phyloP scores from a whole-genome alignment of 2,888 invertebrate species.

The Drosophila colorata region DNA sequence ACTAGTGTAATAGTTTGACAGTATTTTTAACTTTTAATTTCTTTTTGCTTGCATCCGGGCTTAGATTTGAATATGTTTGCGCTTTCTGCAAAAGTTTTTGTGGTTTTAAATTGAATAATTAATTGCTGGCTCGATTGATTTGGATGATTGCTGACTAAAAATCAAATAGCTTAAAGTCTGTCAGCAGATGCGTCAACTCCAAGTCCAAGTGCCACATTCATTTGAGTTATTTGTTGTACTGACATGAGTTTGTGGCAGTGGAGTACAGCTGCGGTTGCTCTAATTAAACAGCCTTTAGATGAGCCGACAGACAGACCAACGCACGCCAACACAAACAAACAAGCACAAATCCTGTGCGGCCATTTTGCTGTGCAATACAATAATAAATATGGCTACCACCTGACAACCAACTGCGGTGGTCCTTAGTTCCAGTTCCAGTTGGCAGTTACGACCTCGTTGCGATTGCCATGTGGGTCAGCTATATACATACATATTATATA shows the following conservation, averaged over 20 bases:
- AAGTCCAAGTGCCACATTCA: not conserved
- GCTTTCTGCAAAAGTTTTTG: conserved; percentile 14
- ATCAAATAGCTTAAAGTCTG: not conserved
- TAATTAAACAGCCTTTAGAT: conserved; percentile 57
- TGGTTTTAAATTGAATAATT: conserved; percentile 38
- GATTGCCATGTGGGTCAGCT: conserved; percentile 64
- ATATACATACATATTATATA: conserved; percentile 16
- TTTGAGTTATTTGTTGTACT: not conserved
- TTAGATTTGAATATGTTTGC: not conserved
- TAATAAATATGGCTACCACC: conserved; percentile 42
- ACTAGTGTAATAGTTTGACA: not conserved
- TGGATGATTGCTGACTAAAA: conserved; percentile 39
- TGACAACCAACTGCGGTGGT: conserved; percentile 23
- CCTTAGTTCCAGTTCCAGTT: conserved; percentile 22
- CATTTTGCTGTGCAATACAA: conserved; percentile 27
- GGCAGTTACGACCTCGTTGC: conserved; percentile 23
- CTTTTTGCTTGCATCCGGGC: not conserved
- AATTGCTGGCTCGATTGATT: conserved; percentile 29
- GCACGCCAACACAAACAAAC: not conserved
- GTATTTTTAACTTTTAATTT: not conserved
- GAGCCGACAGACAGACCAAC: not conserved
- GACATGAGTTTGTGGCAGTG: not conserved
- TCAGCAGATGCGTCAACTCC: not conserved
- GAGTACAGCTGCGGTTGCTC: conserved; percentile 13
- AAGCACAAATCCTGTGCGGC: conserved; percentile 25